These are phyloP conservation scores for Orchestia grillus DNA, from an alignment of 1,140 invertebrate species.

Conservation along the genomic window DNA sequence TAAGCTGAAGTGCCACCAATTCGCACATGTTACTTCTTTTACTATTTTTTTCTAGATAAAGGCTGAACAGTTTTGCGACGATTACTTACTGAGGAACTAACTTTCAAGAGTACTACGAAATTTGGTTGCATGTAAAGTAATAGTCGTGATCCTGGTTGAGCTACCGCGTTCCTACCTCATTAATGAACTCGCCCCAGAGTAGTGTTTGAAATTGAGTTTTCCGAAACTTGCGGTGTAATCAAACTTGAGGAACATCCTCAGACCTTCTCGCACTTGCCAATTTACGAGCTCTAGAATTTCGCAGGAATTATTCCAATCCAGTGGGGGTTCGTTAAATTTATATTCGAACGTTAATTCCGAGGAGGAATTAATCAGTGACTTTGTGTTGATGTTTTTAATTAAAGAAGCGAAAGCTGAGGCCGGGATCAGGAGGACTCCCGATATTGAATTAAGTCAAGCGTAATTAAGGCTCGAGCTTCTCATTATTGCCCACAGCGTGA, in stretches of 20 bases:
- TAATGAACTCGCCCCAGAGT: neutral
- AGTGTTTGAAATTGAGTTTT: neutral
- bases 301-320: neutral
- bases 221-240: neutral
- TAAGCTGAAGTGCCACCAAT: neutral
- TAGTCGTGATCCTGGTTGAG: neutral
- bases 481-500: neutral
- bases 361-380: neutral
- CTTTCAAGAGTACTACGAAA: neutral
- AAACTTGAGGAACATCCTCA: neutral
- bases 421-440: neutral
- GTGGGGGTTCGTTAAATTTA: neutral
- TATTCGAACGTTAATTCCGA: neutral
- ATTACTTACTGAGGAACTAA: neutral
- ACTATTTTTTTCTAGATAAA: neutral
- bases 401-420: neutral
- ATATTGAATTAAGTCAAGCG: conserved; percentile 34
- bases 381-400: conserved; percentile 20
- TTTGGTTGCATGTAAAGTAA: neutral
- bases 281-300: neutral
- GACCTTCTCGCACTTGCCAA: neutral
- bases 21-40: neutral
- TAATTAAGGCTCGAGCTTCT: conserved; percentile 17
- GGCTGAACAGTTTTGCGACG: neutral
- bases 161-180: neutral